Evolutionary conservation across 2,888 invertebrate genomes (phyloP), one percentile per base, ranked within the genome.

Genomic region (Agrochola circellaris): DNA sequence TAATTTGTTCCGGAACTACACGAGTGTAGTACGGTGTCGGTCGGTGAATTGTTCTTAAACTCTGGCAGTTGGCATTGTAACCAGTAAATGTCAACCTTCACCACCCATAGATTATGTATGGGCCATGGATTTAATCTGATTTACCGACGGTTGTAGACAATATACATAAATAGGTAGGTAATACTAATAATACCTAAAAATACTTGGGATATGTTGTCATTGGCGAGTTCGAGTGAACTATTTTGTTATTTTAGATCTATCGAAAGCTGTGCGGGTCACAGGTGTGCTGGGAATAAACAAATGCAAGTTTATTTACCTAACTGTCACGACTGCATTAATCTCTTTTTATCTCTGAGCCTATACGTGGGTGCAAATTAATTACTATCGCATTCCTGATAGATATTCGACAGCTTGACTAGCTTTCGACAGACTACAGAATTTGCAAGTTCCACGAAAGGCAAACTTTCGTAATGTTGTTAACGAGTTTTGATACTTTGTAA

Each of bases 341-440:
- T 73, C 61, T 65, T 38, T 38, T 70, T 73, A 80, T 85, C 69
- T 71, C 45, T 34, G 26, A 66, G 48, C 48, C 26, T 30, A 75
- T 60, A 73, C 61, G 84, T 77, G 71, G 85, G 77, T 69, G 80
- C 54, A 77, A 78, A 85, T 88, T 79, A 87, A 87, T 86, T 83
- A 83, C 34, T 81, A 76, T 84, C 69, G 76, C 60, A 68, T 77
- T 83, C 75, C 78, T 85, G 86, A 89, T 89, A 89, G 86, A 79
- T 87, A 90, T 89, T 88, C 84, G 86, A 85, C 88, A 84, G 83
- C 83, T 87, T 84, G 85, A 84, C 83, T 81, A 74, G 79, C 88
- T 87, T 90, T 89, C 90, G 77, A 88, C 86, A 87, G 81, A 80
- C 78, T 77, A 58, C 69, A 80, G 67, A 65, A 83, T 85, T 85